Evolutionary conservation across 2,888 invertebrate species (phyloP), one percentile per base, ranked within the genome.

Genomic region (Erpobdella octoculata): DNA sequence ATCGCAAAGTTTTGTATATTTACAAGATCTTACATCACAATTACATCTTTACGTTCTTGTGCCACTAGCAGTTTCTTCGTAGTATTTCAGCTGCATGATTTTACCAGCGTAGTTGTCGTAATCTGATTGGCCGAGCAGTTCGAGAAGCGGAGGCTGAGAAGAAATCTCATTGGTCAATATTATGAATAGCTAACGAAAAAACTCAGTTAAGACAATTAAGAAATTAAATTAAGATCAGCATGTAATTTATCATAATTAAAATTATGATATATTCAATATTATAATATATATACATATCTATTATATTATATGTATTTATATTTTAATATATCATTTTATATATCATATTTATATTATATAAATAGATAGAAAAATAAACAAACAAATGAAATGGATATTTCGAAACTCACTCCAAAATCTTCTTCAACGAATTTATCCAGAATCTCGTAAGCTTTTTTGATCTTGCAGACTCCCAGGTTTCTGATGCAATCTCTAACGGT

Each of bases 11-110:
- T n/a, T n/a, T n/a, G n/a, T n/a, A n/a, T n/a, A n/a, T n/a, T n/a
- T n/a, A n/a, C 59, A 1, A 59, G 59, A 59, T 33, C 31, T 59
- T 59, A 59, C 31, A 33, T 4, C 59, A 59, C 33, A 33, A 59
- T 18, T 53, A 33, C n/a, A n/a, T n/a, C n/a, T n/a, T n/a, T n/a
- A 65, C 38, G 3, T 31, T 6, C 35, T 65, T 6, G n/a, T 6
- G 6, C 25, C 12, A n/a, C 18, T 25, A 3, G 76, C 77, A 5
- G 77, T 73, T 58, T 82, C 82, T 74, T 82, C 81, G 77, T 81
- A 82, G 75, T 82, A 82, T 76, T 82, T 83, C 38, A 82, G 79
- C 77, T 82, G 83, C 82, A 82, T 82, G 64, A 83, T 82, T 74
- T 82, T 83, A n/a, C 82, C 83, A 41, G 82, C 82, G 76, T 81